Evolutionary conservation across 2,113 vertebrate genomes (phyloP).

Genomic region (Chamaea fasciata): DNA sequence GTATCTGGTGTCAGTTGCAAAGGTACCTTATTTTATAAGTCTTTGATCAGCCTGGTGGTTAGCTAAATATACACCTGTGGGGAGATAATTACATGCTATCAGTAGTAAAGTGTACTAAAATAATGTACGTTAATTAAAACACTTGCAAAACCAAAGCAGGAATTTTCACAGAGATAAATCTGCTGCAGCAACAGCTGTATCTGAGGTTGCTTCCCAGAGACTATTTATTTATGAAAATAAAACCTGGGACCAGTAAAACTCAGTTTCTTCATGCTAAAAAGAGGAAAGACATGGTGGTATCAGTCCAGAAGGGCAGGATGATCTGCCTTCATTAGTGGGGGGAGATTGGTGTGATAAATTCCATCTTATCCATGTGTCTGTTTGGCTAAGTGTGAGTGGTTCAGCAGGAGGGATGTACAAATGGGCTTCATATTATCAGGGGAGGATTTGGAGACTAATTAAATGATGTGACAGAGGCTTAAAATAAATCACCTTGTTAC

Average conservation of each 20-base stretch:
- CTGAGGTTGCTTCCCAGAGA: background rate
- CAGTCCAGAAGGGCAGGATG: background rate
- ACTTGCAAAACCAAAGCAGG: conserved; percentile 32
- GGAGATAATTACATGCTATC: conserved; percentile 59
- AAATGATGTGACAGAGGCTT: background rate
- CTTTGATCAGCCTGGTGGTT: conserved; percentile 38
- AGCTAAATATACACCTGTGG: conserved; percentile 58
- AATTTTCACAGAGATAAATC: background rate
- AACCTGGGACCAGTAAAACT: background rate
- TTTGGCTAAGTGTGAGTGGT: background rate
- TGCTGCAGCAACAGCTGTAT: background rate
- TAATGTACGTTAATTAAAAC: conserved; percentile 48
- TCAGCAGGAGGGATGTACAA: background rate
- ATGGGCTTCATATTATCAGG: background rate
- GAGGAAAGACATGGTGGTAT: background rate
- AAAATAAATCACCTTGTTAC: background rate
- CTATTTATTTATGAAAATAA: background rate
- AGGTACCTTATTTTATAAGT: conserved; percentile 1
- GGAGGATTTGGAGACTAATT: background rate
- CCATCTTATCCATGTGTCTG: background rate
- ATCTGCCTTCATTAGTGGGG: background rate
- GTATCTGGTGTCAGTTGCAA: background rate
- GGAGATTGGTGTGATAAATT: background rate
- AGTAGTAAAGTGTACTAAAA: conserved; percentile 51
- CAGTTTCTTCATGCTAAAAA: background rate